Evolutionary conservation across 2,888 invertebrate species (phyloP).

Genomic region (Muschampia plurimacula): DNA sequence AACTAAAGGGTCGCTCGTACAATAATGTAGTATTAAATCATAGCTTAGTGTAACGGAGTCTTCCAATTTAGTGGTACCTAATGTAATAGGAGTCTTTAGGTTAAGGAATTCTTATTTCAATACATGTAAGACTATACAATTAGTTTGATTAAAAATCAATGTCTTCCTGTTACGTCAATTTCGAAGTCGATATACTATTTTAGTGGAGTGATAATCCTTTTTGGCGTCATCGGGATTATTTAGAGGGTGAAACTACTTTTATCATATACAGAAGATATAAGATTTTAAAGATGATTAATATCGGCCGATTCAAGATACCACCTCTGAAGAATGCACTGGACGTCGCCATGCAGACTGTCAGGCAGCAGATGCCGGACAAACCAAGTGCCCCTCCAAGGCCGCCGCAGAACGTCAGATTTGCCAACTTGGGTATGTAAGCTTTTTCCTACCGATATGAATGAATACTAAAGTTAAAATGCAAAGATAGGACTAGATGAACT

Average conservation of each 20-base stretch:
- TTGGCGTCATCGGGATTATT: background rate
- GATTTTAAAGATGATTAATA: constrained; percentile 64
- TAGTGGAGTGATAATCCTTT: constrained; percentile 5
- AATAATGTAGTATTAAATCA: constrained; percentile 58
- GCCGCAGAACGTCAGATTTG: constrained; percentile 83
- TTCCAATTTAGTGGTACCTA: constrained; percentile 67
- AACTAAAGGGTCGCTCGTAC: constrained; percentile 42
- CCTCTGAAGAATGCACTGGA: constrained; percentile 91
- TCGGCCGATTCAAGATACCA: constrained; percentile 88
- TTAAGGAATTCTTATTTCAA: constrained; percentile 7
- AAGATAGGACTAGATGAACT: too few relatives aligned
- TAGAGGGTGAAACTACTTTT: background rate
- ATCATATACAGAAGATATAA: constrained; percentile 8
- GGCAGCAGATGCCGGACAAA: constrained; percentile 91
- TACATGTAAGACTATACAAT: constrained; percentile 26
- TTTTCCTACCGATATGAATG: background rate
- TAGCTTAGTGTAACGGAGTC: constrained; percentile 77
- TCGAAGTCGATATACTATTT: constrained; percentile 37
- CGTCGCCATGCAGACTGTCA: constrained; percentile 93
- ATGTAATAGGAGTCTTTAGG: constrained; percentile 34
- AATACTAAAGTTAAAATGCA: too few relatives aligned
- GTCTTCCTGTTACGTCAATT: constrained; percentile 57
- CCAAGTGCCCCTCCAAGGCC: constrained; percentile 78
- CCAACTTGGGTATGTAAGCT: constrained; percentile 73
- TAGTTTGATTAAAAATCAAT: constrained; percentile 49